Conservation (phyloP, 2,113 vertebrate species). For the Alaudala cheleensis region DNA sequence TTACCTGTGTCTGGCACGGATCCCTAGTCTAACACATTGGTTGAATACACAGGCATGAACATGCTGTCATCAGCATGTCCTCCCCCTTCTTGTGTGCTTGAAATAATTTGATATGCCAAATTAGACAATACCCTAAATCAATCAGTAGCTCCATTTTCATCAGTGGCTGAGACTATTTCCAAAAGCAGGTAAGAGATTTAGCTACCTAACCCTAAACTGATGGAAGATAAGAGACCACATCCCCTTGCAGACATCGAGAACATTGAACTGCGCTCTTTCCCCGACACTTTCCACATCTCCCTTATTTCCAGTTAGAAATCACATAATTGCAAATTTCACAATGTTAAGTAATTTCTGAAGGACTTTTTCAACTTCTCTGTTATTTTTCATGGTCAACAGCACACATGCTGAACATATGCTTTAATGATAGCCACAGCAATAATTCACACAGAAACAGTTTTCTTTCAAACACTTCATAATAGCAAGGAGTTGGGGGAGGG, state of each 20-base stretch:
- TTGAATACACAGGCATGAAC: neutral
- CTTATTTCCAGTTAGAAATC: neutral
- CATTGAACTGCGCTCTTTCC: neutral
- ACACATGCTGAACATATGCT: neutral
- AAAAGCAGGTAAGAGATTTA: neutral
- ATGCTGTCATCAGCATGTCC: neutral
- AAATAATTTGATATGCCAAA: neutral
- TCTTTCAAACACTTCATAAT: slow-evolving; percentile 27
- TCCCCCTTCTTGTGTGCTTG: neutral
- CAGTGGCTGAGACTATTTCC: neutral
- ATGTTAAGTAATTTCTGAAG: neutral
- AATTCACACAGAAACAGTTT: slow-evolving; percentile 21
- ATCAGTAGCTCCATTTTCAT: neutral
- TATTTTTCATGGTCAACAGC: neutral
- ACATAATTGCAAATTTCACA: neutral
- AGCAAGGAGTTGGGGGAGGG: slow-evolving; percentile 28
- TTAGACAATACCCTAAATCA: neutral
- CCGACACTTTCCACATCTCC: neutral
- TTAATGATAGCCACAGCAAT: neutral
- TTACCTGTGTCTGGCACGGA: neutral
- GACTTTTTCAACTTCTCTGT: neutral
- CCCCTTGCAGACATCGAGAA: neutral
- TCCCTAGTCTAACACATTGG: neutral
- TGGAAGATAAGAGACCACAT: neutral
- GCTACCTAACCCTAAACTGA: neutral